phyloP scores from a whole-genome alignment of 2,113 vertebrate species.

The Hyperopisus bebe region DNA sequence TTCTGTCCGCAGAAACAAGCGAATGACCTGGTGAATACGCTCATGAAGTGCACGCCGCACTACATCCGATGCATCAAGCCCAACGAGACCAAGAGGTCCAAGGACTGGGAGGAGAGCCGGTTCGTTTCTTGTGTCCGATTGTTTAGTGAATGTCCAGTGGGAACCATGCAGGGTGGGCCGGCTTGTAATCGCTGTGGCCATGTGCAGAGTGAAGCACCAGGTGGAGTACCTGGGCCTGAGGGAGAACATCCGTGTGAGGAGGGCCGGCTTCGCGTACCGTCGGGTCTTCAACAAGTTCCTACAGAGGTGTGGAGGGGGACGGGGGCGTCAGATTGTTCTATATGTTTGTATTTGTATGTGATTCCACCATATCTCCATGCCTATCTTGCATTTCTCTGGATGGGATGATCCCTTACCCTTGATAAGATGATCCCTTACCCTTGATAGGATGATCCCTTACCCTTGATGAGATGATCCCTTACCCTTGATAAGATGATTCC shows the following conservation, averaged over 20 bases:
- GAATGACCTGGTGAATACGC: slow-evolving; percentile 84
- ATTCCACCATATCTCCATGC: neutral
- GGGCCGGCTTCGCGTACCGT: slow-evolving; percentile 88
- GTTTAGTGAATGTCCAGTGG: neutral
- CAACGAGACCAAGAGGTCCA: slow-evolving; percentile 88
- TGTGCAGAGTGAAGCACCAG: slow-evolving; percentile 78
- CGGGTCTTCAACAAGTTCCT: slow-evolving; percentile 85
- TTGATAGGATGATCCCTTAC: neutral
- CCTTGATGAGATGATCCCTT: neutral
- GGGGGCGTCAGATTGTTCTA: neutral
- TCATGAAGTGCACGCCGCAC: slow-evolving; percentile 94
- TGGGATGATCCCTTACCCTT: neutral
- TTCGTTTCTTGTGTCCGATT: slow-evolving; percentile 38
- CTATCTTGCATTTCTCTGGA: neutral
- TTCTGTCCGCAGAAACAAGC: slow-evolving; percentile 77
- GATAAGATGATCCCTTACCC: neutral
- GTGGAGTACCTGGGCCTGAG: slow-evolving; percentile 89
- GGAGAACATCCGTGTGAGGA: slow-evolving; percentile 87
- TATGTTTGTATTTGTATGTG: neutral
- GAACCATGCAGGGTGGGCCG: neutral
- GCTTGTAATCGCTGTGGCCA: neutral
- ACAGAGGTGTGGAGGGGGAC: slow-evolving; percentile 62
- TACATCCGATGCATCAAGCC: slow-evolving; percentile 98
- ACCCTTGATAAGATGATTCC: neutral
- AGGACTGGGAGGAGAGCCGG: slow-evolving; percentile 97